phyloP scores from a whole-genome alignment of 2,113 vertebrate genomes.

The Cisticola juncidis region DNA sequence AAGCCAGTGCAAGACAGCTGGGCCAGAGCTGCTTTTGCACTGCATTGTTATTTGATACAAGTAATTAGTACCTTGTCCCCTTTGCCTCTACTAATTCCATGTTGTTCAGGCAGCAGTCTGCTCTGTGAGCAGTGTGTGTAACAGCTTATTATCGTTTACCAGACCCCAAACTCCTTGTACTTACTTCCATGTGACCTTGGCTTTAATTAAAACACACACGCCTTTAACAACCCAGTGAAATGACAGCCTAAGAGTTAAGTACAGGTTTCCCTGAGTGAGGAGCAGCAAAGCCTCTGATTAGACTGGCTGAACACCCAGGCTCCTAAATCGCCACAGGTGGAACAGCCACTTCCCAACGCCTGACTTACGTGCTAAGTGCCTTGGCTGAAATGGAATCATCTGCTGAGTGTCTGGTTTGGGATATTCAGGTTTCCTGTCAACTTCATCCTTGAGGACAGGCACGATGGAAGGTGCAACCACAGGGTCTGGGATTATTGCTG shows the following conservation, averaged over 20 bases:
- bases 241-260: background rate
- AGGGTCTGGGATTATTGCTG: conserved; percentile 90
- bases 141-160: background rate
- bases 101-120: background rate
- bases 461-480: conserved; percentile 90
- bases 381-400: conserved; percentile 98
- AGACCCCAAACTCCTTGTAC: background rate
- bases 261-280: background rate
- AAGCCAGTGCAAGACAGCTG: background rate
- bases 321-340: background rate
- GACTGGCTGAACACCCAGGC: background rate
- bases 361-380: conserved; percentile 93
- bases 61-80: background rate
- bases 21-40: background rate
- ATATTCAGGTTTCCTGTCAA: conserved; percentile 94
- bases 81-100: background rate
- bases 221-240: background rate
- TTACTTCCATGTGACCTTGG: background rate
- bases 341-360: background rate
- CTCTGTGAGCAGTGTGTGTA: background rate
- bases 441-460: conserved; percentile 91
- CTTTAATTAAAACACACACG: background rate
- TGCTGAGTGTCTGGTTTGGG: conserved; percentile 98
- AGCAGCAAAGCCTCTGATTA: background rate
- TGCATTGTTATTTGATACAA: background rate